phyloP scores from a whole-genome alignment of 1,140 invertebrate genomes.

The Hermatobates lingyangjiaoensis region DNA sequence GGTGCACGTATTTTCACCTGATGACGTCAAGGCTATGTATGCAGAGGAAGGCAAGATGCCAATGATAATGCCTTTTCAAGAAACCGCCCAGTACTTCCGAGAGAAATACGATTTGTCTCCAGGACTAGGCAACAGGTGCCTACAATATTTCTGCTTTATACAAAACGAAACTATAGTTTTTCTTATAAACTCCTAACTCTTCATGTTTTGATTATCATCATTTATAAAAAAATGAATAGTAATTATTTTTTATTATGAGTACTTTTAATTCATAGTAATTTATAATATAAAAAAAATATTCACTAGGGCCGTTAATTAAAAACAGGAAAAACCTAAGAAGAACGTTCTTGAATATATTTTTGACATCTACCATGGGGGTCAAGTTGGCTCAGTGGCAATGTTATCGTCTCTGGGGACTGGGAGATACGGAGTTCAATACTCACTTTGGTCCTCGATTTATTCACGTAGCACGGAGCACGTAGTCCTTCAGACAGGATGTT shows the following conservation, averaged over 20 bases:
- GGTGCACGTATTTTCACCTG: conserved; percentile 24
- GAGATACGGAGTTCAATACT: too few species aligned
- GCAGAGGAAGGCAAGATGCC: conserved; percentile 29
- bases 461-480: too few species aligned
- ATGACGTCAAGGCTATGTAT: conserved; percentile 23
- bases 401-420: too few species aligned
- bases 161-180: neutral
- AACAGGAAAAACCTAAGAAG: too few species aligned
- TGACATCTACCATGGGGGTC: too few species aligned
- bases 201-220: neutral
- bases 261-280: too few species aligned
- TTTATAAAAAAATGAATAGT: neutral
- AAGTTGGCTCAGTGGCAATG: too few species aligned
- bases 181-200: neutral
- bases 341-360: too few species aligned
- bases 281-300: neutral
- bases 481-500: too few species aligned
- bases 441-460: too few species aligned
- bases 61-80: conserved; percentile 28
- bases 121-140: conserved; percentile 34
- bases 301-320: neutral
- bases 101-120: conserved; percentile 26
- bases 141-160: conserved; percentile 9
- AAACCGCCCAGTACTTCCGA: conserved; percentile 29
- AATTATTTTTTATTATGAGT: neutral